Evolutionary conservation across 1,140 invertebrate genomes (phyloP), one percentile per base, ranked within the genome.

Genomic region (Chlorops oryzae): DNA sequence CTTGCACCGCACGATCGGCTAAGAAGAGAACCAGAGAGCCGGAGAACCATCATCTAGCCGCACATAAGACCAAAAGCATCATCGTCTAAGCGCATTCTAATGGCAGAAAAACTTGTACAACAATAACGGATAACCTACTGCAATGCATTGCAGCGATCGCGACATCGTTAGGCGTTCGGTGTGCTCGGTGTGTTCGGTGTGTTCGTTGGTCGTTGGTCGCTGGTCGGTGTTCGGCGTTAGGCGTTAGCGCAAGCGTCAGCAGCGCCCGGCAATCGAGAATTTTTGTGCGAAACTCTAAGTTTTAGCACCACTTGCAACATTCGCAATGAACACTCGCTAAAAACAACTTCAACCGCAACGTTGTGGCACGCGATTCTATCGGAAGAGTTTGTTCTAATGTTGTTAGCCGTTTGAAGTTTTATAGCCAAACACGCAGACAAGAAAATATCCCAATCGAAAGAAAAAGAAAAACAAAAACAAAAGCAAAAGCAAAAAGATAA

Each of bases 331-430:
- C 65, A 69, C 65, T 69, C 65, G 65, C 65, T 65, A 64, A 63
- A 68, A 65, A 68, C 65, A 68, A 69, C 65, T 69, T 65, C 65
- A 69, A 62, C 65, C 63, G 65, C 65, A 69, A 69, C 59, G 65
- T 69, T 68, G 65, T 69, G 65, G 65, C 65, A 68, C 65, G 65
- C 65, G 65, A 65, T 66, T 65, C 61, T 59, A 63, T 65, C 63
- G 64, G 52, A 48, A n/a, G n/a, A n/a, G n/a, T n/a, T n/a, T n/a
- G n/a, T n/a, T n/a, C n/a, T n/a, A n/a, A n/a, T n/a, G n/a, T n/a
- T n/a, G n/a, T n/a, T n/a, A n/a, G n/a, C n/a, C n/a, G n/a, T n/a
- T n/a, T n/a, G n/a, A n/a, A n/a, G n/a, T n/a, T n/a, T n/a, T n/a
- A n/a, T n/a, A n/a, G n/a, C 41, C 56, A 56, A 48, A 62, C 52